Percentiles rank a stretch among this genome's conserved stretches.
Evolutionary conservation across 2,113 vertebrate species (phyloP).

Genomic region (Oncorhynchus mykiss): DNA sequence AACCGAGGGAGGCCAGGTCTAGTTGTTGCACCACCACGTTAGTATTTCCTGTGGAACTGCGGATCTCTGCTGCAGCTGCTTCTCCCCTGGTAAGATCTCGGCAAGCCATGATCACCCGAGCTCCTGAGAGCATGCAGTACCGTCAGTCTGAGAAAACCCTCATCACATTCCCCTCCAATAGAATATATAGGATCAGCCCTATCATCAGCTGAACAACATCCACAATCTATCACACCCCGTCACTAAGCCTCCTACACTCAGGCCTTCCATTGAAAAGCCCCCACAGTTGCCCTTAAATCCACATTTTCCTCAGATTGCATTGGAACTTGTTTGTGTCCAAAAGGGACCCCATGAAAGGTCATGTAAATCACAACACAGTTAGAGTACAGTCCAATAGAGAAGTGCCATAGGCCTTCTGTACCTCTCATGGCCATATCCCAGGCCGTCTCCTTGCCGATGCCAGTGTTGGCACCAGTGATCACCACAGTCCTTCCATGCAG

Average conservation of each 20-base stretch:
- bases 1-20: constrained; percentile 66
- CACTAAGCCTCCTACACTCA: constrained; percentile 13
- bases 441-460: constrained; percentile 77
- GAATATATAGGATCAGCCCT: too few relatives aligned
- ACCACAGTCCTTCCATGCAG: constrained; percentile 71
- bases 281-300: neutral
- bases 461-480: constrained; percentile 75
- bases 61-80: constrained; percentile 57
- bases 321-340: too few relatives aligned
- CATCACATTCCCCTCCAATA: neutral
- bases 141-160: too few relatives aligned
- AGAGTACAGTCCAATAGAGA: too few relatives aligned
- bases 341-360: too few relatives aligned
- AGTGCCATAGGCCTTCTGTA: constrained; percentile 23
- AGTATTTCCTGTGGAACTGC: constrained; percentile 60
- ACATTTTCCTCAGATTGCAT: too few relatives aligned
- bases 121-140: constrained; percentile 24
- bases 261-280: neutral
- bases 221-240: neutral
- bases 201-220: too few relatives aligned
- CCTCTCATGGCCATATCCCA: constrained; percentile 70
- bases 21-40: constrained; percentile 71
- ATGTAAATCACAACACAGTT: too few relatives aligned
- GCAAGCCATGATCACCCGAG: constrained; percentile 76
- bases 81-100: constrained; percentile 67